These are phyloP conservation scores for Carapus acus DNA, from an alignment of 2,797 vertebrate species.

Conservation along the genomic window DNA sequence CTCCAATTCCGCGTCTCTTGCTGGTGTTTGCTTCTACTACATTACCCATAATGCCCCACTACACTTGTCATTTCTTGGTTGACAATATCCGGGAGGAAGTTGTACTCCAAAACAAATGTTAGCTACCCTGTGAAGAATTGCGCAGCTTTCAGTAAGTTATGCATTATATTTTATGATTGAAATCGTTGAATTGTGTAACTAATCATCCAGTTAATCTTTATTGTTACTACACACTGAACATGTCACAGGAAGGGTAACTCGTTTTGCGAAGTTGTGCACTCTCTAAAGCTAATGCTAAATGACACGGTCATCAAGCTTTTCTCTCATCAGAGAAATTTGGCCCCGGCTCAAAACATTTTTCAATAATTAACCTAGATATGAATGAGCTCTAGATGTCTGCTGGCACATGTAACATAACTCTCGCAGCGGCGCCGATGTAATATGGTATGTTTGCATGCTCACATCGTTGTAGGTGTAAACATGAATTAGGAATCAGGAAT, in stretches of 20 bases:
- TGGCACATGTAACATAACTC: no score
- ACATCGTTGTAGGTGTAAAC: no score
- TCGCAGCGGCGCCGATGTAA: no score
- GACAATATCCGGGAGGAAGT: constrained; percentile 52
- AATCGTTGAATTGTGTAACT: not conserved
- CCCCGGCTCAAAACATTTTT: not conserved
- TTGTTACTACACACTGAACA: not conserved
- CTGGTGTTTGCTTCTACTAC: constrained; percentile 48
- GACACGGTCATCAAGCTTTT: constrained; percentile 25
- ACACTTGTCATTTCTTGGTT: constrained; percentile 9
- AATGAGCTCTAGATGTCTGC: not conserved
- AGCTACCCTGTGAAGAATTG: constrained; percentile 18
- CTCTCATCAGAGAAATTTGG: not conserved
- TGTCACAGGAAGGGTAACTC: accelerated
- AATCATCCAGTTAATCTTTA: constrained; percentile 30
- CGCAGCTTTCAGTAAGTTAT: constrained; percentile 34
- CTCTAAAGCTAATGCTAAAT: constrained; percentile 41
- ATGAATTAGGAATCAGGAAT: no score
- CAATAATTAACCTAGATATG: not conserved
- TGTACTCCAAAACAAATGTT: constrained; percentile 51
- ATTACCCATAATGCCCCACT: constrained; percentile 50
- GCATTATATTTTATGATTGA: not conserved
- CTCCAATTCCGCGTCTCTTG: no score
- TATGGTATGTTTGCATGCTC: no score
- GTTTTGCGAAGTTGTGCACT: not conserved